Evolutionary conservation across 2,113 vertebrate genomes (phyloP), one percentile per base, ranked within the genome.

Genomic region (Gasterosteus nipponicus): DNA sequence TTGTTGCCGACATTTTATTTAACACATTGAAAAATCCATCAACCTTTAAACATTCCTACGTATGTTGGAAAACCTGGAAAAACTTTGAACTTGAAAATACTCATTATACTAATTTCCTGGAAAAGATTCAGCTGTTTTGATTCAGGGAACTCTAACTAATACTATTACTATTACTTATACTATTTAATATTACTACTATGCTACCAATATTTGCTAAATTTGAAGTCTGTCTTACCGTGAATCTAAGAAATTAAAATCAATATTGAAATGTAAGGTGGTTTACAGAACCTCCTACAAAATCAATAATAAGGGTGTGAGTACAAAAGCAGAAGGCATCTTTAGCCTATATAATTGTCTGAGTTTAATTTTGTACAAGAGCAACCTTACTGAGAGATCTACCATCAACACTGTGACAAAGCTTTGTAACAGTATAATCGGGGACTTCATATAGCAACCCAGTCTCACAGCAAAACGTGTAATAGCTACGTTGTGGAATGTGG

Each of bases 361-460:
- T 15, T 18, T 2, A 38, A 38, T 64, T 58, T 49, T 22, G 6
- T n/a, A 7, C 29, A 26, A 26, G 7, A n/a, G 33, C 31, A 39
- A 41, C 44, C 42, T n/a, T 60, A 46, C 53, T 38, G 29, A 39
- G 8, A 75, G 42, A 42, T 49, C 5, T 18, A 39, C 39, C 22
- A 26, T 26, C 16, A 26, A 53, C 56, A n/a, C 26, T 10, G 35
- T 9, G 22, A 61, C 33, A 76, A 60, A 60, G 33, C 22, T 42
- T 68, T 33, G 73, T 22, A 68, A 51, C 31, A 29, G 31, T 51
- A 58, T 39, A 67, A 56, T 59, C 42, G 39, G 54, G n/a, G 7
- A 33, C 11, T 33, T 72, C 26, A 31, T n/a, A 26, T 26, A 26
- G 22, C 22, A 26, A 26, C 22, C 22, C 22, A 26, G 22, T 26